phyloP scores from a whole-genome alignment of 1,140 invertebrate genomes.

The Venustaconcha ellipsiformis region DNA sequence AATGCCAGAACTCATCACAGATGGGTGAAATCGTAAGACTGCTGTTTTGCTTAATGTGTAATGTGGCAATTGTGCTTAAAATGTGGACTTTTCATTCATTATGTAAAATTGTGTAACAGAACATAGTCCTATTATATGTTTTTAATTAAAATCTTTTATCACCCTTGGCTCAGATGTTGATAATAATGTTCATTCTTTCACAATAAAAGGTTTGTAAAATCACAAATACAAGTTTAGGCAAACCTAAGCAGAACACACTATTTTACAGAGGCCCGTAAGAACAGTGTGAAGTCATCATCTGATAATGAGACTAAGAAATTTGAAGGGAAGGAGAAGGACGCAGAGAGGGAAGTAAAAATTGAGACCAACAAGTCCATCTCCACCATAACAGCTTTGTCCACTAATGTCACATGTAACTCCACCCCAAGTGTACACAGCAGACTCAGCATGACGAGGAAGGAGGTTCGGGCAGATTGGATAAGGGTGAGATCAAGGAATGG shows the following conservation, averaged over 20 bases:
- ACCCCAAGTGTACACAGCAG: constrained; percentile 45
- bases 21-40: too few species aligned
- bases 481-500: constrained; percentile 73
- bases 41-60: too few species aligned
- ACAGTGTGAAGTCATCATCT: constrained; percentile 38
- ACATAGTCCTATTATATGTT: too few species aligned
- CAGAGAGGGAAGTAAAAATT: constrained; percentile 34
- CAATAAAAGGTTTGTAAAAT: too few species aligned
- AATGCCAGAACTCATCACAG: too few species aligned
- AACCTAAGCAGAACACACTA: background rate
- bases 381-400: background rate
- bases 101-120: too few species aligned
- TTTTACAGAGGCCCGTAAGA: constrained; percentile 41
- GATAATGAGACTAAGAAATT: constrained; percentile 43
- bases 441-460: constrained; percentile 59
- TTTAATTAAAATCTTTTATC: background rate
- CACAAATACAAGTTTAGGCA: too few species aligned
- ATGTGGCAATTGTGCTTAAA: too few species aligned
- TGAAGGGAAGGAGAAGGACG: constrained; percentile 24
- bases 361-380: constrained; percentile 33
- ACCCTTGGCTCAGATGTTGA: background rate
- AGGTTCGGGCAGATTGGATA: constrained; percentile 51
- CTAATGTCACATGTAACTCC: too few species aligned
- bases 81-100: too few species aligned
- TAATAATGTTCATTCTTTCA: too few species aligned